Evolutionary conservation across 2,113 vertebrate species (phyloP), one percentile per base, ranked within the genome.

Genomic region (Lycaon pictus): DNA sequence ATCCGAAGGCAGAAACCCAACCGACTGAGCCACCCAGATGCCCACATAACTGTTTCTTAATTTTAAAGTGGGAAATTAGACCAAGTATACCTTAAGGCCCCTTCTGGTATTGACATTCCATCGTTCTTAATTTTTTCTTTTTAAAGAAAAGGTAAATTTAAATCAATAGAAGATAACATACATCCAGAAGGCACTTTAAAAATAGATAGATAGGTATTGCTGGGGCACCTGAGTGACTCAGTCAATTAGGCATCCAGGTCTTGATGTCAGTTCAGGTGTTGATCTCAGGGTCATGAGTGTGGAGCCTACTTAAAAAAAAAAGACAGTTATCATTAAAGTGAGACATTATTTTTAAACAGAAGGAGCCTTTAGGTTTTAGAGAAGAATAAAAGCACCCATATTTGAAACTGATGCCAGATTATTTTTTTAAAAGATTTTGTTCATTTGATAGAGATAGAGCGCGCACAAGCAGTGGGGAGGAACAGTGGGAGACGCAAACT

Each of bases 341-440:
- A 80, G 90, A 53, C 12, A 55, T 86, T 56, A 67, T 88, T 95
- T 97, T 96, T 88, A 94, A 95, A 71, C 56, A 77, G 23, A 95
- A 93, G 3, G 43, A 84, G 65, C 71, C 6, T 15, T 81, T 83
- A 74, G 67, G 16, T 1, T 79, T 79, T 77, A 81, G 55, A 85
- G 76, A 90, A 85, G 29, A 71, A 72, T 19, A 60, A 22, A 37
- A 11, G 29, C 92, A 8, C 25, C 88, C 63, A 25, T 25, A 56
- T 56, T 85, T n/a, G 95, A 95, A 56, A 37, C 69, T 48, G 19
- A 51, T 74, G 67, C 23, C 27, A 32, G 67, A n/a, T 69, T 69
- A 19, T 19, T 67, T 65, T 7, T 65, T 67, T 17, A 67, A 23
- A 72, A 69, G 65, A 32, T 19, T n/a, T 69, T n/a, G 19, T 69